Conservation (phyloP, 2,888 invertebrate species). For the Philereme transversata region DNA sequence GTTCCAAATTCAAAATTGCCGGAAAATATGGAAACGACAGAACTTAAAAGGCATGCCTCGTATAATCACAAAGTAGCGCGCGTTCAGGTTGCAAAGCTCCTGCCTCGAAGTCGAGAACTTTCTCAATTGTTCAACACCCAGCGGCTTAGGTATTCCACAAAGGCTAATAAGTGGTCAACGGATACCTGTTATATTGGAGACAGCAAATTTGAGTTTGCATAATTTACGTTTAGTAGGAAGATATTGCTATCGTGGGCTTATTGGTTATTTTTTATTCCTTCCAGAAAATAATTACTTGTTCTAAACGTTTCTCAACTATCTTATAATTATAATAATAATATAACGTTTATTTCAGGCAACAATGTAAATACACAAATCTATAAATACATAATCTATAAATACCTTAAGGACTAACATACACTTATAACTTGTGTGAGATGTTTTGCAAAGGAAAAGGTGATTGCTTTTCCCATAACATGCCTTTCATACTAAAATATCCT, state of each 20-base stretch:
- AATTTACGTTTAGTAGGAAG: no score
- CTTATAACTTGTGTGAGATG: neutral
- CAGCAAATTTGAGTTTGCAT: neutral
- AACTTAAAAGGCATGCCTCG: no score
- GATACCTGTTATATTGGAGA: slow-evolving; percentile 1
- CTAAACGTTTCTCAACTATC: neutral
- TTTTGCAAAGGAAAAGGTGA: neutral
- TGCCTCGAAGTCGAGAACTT: slow-evolving; percentile 12
- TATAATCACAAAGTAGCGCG: slow-evolving; percentile 18
- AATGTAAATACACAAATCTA: no score
- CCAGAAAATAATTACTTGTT: no score
- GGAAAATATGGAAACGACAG: no score
- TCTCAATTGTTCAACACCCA: slow-evolving; percentile 9
- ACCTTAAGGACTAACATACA: neutral
- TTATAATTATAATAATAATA: no score
- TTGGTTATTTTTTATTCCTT: no score
- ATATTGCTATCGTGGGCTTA: no score
- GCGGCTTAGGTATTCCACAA: slow-evolving; percentile 13
- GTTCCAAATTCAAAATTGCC: no score
- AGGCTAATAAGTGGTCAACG: slow-evolving; percentile 18
- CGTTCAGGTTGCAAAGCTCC: slow-evolving; percentile 16
- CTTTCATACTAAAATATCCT: neutral
- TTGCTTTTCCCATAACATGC: neutral
- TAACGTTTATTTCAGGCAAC: no score
- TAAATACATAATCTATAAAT: no score